A percentile compares a stretch with the other conserved stretches of the same genome.
These are phyloP conservation scores for Lordiphosa collinella DNA, from an alignment of 1,140 invertebrate species.

Conservation along the genomic window DNA sequence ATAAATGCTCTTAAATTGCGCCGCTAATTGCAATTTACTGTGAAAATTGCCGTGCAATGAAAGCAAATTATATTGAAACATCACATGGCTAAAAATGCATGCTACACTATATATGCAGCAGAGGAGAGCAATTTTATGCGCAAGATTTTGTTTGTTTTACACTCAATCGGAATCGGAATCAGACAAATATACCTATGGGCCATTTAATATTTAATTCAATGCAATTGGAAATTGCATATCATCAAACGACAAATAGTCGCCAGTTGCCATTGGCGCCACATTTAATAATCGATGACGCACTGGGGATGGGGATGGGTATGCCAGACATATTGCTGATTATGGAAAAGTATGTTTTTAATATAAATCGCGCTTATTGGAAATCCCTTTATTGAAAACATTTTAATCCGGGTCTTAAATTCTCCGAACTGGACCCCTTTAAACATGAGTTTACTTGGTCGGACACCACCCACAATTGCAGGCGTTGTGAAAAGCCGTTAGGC, in stretches of 20 bases:
- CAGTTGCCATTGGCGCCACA: conserved; percentile 20
- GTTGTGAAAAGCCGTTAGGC: no score
- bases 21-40: conserved; percentile 65
- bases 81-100: background rate
- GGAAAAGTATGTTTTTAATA: no score
- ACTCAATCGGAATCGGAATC: conserved; percentile 25
- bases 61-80: conserved; percentile 47
- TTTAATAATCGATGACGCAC: conserved; percentile 9
- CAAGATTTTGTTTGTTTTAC: conserved; percentile 31
- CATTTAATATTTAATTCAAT: conserved; percentile 47
- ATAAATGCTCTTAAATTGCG: conserved; percentile 55
- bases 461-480: no score
- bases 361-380: no score
- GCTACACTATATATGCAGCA: conserved; percentile 1
- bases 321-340: no score
- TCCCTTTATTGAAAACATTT: no score
- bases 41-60: conserved; percentile 45
- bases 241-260: conserved; percentile 26
- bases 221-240: conserved; percentile 38
- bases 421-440: no score
- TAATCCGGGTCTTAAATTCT: no score
- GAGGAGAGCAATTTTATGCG: background rate
- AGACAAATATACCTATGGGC: conserved; percentile 19
- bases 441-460: no score
- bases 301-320: background rate